Evolutionary conservation across 2,888 invertebrate species (phyloP), one percentile per base, ranked within the genome.

Genomic region (Drosophila percnosoma): DNA sequence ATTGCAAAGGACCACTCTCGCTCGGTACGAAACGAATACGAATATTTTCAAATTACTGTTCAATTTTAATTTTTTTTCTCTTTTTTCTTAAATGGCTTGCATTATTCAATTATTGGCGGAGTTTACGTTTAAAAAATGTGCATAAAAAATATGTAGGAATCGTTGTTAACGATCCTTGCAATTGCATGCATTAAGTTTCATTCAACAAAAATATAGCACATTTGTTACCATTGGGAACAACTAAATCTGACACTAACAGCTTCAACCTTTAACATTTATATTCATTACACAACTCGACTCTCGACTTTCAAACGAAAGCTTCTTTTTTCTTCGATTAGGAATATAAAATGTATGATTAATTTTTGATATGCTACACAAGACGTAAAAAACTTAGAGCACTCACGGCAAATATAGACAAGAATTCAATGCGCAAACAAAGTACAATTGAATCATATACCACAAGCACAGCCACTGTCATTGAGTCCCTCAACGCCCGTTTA

Each of bases 101-200:
- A 78, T 73, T 76, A 82, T 85, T 87, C 82, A 85, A 85, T 85
- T 82, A 85, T 80, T 80, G 80, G 65, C 67, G 61, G 78, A 64
- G 70, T 80, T 84, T 82, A 49, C 73, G 73, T 73, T 78, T 55
- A 63, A 78, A 70, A 70, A 57, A 64, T 54, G 54, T 18, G 42
- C 18, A 67, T 27, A 68, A 57, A 33, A 52, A 62, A 40, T 61
- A 60, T 10, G 48, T 27, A 18, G 11, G 11, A 49, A 27, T 18
- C 52, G 13, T 36, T 29, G 2, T 31, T 52, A 31, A 21, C 18
- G 21, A 24, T 67, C 18, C 42, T 42, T 5, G 13, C 11, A 21
- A 8, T 52, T 5, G 13, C 13, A 27, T n/a, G 18, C 21, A 34
- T 45, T 11, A 15, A 24, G 2, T 4, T 34, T 29, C 18, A 8